Base-by-base conservation (phyloP, 2,888 invertebrate species). In the Drosophila kambysellisi region DNA sequence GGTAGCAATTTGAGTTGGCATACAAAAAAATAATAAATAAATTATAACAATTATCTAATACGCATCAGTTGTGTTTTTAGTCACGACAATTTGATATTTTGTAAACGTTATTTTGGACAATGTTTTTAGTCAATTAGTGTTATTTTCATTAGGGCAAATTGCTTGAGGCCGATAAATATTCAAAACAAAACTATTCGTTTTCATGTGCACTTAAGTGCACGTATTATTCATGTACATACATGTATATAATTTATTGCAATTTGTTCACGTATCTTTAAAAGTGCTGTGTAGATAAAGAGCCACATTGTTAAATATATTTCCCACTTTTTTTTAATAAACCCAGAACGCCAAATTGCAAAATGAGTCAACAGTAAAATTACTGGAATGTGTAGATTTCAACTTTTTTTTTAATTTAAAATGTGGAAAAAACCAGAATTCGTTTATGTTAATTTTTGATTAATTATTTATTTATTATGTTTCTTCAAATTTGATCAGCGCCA, bases 21-120 rank as follows among this genome's bases (percentile, higher is more conserved):
- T 48, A 46, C n/a, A 37, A 30, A 9, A 59, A 33, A 32, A 64
- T 17, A 5, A 52, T 53, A 54, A 25, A 25, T 43, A 43, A 43
- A 69, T 57, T 25, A 52, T 17, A 12, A 2, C 32, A 56, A 51
- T 48, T 12, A 35, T 46, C 33, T 68, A 72, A 20, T 68, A 60
- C 60, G 77, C 76, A 52, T 71, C 66, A 46, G 37, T 60, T 60
- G 53, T 29, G 50, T n/a, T 25, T 12, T 60, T 71, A 33, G 78
- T 78, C 71, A 74, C 74, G 81, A 74, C 29, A 54, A 11, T 35
- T 51, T 32, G 35, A 37, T 54, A 53, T 63, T 51, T 58, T 11
- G n/a, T n/a, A 11, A 20, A n/a, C 29, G 33, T 4, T 20, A 30
- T 39, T 48, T 29, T 29, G 5, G n/a, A 8, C 29, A 53, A 29